These are phyloP conservation scores for Hypotaenidia philippensis DNA, from an alignment of 2,797 vertebrate species.

Conservation along the genomic window DNA sequence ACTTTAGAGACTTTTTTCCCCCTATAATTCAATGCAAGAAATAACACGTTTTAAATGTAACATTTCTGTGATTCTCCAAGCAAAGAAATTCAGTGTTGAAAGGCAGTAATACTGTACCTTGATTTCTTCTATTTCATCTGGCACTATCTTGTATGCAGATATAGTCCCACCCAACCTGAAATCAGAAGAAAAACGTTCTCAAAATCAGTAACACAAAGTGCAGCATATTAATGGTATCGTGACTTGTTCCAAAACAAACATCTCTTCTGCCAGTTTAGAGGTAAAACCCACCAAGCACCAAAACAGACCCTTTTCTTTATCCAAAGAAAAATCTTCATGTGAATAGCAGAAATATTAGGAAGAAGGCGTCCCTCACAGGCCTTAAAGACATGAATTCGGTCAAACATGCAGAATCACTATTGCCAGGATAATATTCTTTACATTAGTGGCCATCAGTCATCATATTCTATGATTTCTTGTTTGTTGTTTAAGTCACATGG, in stretches of 20 bases:
- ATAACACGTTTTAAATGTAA: background rate
- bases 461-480: background rate
- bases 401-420: background rate
- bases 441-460: background rate
- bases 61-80: background rate
- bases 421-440: background rate
- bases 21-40: background rate
- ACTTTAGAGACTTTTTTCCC: background rate
- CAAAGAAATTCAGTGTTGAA: constrained; percentile 31
- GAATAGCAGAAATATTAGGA: background rate
- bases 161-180: constrained; percentile 96
- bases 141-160: constrained; percentile 98
- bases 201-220: constrained; percentile 51
- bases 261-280: background rate
- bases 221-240: background rate
- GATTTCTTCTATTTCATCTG: constrained; percentile 98
- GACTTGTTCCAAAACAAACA: background rate
- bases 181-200: constrained; percentile 74
- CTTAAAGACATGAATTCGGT: background rate
- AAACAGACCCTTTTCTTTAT: background rate
- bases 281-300: background rate
- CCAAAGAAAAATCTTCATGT: background rate
- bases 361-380: background rate
- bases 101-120: constrained; percentile 88
- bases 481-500: background rate